Evolutionary conservation across 2,797 vertebrate species (phyloP).

Genomic region (Xiphorhynchus erythropygius): DNA sequence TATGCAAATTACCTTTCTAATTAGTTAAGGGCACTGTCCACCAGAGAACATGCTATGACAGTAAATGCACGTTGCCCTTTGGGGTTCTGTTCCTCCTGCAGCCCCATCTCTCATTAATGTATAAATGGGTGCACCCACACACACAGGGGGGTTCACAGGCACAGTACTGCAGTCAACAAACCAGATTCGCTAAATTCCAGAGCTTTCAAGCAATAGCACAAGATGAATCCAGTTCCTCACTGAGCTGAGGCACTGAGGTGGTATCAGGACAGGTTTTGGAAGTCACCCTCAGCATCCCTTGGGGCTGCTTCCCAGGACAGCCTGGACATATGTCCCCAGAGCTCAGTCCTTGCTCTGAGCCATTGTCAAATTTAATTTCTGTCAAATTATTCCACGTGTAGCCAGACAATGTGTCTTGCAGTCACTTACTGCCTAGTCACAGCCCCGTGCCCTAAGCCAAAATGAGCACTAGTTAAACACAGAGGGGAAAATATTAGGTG

Average conservation of each 20-base stretch:
- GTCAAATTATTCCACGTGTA: not conserved
- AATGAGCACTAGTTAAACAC: not conserved
- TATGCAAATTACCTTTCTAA: not conserved
- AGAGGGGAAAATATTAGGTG: not conserved
- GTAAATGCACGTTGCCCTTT: not conserved
- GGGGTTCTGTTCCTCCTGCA: not conserved
- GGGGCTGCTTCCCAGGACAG: not conserved
- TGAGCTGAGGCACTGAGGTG: not conserved
- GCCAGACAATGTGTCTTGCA: not conserved
- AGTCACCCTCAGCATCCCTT: not conserved
- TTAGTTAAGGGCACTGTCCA: not conserved
- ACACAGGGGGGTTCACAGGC: accelerated
- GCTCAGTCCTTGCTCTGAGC: not conserved
- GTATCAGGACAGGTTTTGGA: not conserved
- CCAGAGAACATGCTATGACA: not conserved
- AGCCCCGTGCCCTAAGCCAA: not conserved
- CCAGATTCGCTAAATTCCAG: not conserved
- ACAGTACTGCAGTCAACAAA: not conserved
- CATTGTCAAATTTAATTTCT: not conserved
- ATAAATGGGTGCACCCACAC: accelerated
- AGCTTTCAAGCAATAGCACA: not conserved
- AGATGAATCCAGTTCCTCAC: not conserved
- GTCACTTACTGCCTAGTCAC: not conserved
- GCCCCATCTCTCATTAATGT: accelerated
- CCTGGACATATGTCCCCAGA: not conserved